Percentiles rank a stretch among this genome's conserved stretches.
These are phyloP conservation scores for Oryzias curvinotus DNA, from an alignment of 2,113 vertebrate species.

Conservation along the genomic window DNA sequence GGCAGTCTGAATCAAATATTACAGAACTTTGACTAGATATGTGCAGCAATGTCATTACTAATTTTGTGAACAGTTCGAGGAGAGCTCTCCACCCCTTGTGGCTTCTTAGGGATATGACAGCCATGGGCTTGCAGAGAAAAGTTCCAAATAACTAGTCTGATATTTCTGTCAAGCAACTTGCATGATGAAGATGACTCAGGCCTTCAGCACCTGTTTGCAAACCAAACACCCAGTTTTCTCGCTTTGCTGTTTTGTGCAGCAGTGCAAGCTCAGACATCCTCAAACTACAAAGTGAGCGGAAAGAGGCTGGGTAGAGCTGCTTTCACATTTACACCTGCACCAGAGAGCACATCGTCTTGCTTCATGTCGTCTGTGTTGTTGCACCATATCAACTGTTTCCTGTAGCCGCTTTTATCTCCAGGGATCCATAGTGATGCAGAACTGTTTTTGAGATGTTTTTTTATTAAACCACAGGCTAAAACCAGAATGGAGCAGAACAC, in stretches of 20 bases:
- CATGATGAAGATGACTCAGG: constrained; percentile 10
- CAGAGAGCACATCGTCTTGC: constrained; percentile 18
- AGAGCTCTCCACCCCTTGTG: constrained; percentile 25
- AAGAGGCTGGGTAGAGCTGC: constrained; percentile 11
- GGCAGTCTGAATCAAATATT: too few relatives aligned
- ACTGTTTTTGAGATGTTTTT: constrained; percentile 6
- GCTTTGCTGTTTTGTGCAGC: constrained; percentile 20
- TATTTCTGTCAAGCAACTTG: constrained; percentile 15
- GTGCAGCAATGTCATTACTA: constrained; percentile 23
- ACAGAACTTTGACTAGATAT: too few relatives aligned
- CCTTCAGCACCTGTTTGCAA: constrained; percentile 27
- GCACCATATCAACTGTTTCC: constrained; percentile 64
- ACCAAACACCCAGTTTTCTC: constrained; percentile 15
- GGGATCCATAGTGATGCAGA: constrained; percentile 17
- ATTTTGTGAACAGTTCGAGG: constrained; percentile 13
- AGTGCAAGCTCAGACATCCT: constrained; percentile 18
- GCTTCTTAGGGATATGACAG: constrained; percentile 20
- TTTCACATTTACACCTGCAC: constrained; percentile 40
- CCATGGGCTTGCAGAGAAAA: constrained; percentile 48
- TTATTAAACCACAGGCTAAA: constrained; percentile 1
- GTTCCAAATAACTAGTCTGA: constrained; percentile 29
- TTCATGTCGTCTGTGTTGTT: constrained; percentile 16
- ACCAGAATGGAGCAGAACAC: constrained; percentile 2
- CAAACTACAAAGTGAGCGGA: constrained; percentile 12
- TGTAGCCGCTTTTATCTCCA: constrained; percentile 44